Evolutionary conservation across 2,113 vertebrate genomes (phyloP).

Genomic region (Tonatia bakeri): DNA sequence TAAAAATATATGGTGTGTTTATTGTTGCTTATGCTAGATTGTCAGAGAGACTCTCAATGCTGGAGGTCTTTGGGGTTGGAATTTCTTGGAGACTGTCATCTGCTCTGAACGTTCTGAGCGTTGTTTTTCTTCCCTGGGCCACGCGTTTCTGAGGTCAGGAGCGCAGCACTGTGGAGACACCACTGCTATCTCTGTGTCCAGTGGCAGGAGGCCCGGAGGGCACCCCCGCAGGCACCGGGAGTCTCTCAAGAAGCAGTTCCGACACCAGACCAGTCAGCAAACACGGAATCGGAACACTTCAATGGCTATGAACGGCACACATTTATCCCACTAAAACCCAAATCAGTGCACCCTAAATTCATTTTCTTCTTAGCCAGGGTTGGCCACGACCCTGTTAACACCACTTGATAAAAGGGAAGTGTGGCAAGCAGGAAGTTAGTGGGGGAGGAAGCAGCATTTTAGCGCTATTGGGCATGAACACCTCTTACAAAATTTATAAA

Average conservation of each 20-base stretch:
- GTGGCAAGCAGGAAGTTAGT: neutral
- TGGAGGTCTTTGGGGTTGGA: neutral
- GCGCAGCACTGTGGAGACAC: neutral
- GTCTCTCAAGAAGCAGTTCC: neutral
- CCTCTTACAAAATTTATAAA: neutral
- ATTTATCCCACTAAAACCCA: neutral
- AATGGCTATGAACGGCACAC: neutral
- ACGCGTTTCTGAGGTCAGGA: neutral
- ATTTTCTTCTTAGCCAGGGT: neutral
- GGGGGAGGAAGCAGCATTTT: neutral
- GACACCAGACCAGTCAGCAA: neutral
- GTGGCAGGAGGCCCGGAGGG: neutral
- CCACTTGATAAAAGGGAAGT: fast-evolving
- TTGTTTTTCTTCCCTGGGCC: neutral
- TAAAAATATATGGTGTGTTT: neutral
- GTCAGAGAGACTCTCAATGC: neutral
- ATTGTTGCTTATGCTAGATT: neutral
- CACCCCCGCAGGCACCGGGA: neutral
- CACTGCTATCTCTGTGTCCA: neutral
- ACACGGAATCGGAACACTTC: neutral
- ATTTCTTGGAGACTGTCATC: neutral
- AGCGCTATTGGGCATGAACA: neutral
- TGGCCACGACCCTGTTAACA: neutral
- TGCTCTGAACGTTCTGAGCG: neutral
- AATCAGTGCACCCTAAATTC: neutral